Conservation (phyloP, 2,797 vertebrate species). For the Clarias fuscus region DNA sequence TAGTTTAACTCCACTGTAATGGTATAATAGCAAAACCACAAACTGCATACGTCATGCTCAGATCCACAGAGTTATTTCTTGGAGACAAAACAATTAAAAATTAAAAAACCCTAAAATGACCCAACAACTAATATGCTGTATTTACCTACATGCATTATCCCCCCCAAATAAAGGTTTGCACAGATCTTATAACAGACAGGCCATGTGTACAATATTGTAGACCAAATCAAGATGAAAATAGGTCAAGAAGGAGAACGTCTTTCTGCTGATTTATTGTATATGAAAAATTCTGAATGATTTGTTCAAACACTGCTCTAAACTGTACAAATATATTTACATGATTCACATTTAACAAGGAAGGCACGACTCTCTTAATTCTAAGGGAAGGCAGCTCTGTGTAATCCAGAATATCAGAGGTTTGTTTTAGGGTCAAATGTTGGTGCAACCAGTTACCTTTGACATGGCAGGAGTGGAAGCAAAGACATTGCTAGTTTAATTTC, state of each 20-base stretch:
- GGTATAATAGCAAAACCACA: background rate
- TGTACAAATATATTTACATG: background rate
- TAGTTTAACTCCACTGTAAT: background rate
- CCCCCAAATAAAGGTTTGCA: background rate
- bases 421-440: constrained; percentile 25
- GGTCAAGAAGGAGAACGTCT: background rate
- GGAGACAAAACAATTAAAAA: background rate
- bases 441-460: constrained; percentile 23
- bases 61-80: background rate
- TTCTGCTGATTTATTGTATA: background rate
- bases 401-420: background rate
- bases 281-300: background rate
- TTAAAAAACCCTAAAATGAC: background rate
- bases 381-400: constrained; percentile 20
- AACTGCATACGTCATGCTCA: background rate
- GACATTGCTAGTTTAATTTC: constrained; percentile 11
- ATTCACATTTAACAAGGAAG: background rate
- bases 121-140: too few relatives aligned
- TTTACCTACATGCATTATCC: background rate
- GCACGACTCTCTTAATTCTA: background rate
- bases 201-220: background rate
- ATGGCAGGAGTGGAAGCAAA: constrained; percentile 15
- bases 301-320: background rate
- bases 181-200: background rate
- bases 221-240: background rate